These are phyloP conservation scores for Holcopasites calliopsidis DNA, from an alignment of 1,140 invertebrate genomes.

Conservation along the genomic window DNA sequence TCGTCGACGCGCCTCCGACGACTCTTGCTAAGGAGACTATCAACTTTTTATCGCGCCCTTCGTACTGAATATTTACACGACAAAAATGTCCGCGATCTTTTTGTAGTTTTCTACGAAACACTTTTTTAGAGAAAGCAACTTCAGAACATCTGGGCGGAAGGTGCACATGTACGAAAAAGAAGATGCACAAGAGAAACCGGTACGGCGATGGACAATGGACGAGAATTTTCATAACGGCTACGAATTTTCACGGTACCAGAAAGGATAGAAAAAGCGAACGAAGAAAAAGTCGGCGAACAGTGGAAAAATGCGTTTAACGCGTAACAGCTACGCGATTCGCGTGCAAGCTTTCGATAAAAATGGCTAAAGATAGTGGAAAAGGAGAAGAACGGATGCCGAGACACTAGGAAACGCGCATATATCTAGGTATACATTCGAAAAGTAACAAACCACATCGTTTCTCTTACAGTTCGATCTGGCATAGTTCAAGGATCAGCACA, in stretches of 20 bases:
- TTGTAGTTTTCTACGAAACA: slow-evolving; percentile 37
- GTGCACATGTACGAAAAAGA: not conserved
- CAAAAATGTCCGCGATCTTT: slow-evolving; percentile 2
- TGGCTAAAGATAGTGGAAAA: not conserved
- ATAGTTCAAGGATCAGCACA: slow-evolving; percentile 16
- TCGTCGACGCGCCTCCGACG: slow-evolving; percentile 43
- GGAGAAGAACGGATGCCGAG: not conserved
- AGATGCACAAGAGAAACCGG: not conserved
- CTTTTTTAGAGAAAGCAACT: not conserved
- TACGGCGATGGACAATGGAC: slow-evolving; percentile 1
- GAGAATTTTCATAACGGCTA: not conserved
- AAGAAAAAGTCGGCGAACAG: slow-evolving; percentile 6
- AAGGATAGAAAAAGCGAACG: not conserved
- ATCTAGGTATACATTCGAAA: no score
- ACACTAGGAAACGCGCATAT: no score
- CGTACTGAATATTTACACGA: slow-evolving; percentile 30
- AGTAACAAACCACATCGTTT: not conserved
- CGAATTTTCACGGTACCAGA: not conserved
- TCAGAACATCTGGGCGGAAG: not conserved
- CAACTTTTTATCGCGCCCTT: slow-evolving; percentile 40
- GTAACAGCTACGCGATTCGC: slow-evolving; percentile 74
- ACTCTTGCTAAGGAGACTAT: slow-evolving; percentile 32
- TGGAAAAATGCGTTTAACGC: slow-evolving; percentile 60
- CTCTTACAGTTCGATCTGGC: slow-evolving; percentile 31
- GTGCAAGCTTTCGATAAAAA: slow-evolving; percentile 43